Evolutionary conservation across 2,113 vertebrate genomes (phyloP).

Genomic region (Canis aureus): DNA sequence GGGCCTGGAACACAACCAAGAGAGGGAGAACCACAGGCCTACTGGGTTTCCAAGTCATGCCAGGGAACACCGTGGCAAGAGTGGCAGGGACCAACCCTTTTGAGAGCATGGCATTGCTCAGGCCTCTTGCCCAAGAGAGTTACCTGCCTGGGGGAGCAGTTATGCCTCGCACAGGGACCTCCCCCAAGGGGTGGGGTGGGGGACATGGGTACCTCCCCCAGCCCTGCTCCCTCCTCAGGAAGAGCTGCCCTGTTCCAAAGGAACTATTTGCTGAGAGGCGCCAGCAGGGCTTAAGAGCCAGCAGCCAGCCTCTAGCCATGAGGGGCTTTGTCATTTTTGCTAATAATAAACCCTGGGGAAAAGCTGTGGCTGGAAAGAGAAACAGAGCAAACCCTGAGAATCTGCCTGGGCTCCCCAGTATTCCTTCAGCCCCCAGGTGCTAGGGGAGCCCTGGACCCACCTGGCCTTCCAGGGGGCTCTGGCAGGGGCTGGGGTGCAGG

Average conservation of each 20-base stretch:
- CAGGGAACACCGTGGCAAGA: no score
- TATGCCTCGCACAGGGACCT: not conserved
- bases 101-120: not conserved
- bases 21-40: not conserved
- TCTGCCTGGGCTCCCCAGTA: not conserved
- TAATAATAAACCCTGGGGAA: not conserved
- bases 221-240: not conserved
- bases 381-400: not conserved
- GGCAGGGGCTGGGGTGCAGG: rapidly evolving
- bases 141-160: not conserved
- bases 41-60: no score
- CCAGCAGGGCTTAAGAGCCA: not conserved
- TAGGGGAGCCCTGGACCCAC: not conserved
- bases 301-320: not conserved
- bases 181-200: no score
- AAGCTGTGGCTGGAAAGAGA: conserved; percentile 23
- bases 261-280: not conserved
- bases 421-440: not conserved
- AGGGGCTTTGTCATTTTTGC: not conserved
- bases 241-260: not conserved
- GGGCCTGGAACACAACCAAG: not conserved
- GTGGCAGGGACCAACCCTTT: not conserved
- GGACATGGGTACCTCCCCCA: no score
- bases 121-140: no score
- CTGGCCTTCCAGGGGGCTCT: not conserved